Evolutionary conservation across 2,888 invertebrate species (phyloP).

Genomic region (Alentia gelatinosa): DNA sequence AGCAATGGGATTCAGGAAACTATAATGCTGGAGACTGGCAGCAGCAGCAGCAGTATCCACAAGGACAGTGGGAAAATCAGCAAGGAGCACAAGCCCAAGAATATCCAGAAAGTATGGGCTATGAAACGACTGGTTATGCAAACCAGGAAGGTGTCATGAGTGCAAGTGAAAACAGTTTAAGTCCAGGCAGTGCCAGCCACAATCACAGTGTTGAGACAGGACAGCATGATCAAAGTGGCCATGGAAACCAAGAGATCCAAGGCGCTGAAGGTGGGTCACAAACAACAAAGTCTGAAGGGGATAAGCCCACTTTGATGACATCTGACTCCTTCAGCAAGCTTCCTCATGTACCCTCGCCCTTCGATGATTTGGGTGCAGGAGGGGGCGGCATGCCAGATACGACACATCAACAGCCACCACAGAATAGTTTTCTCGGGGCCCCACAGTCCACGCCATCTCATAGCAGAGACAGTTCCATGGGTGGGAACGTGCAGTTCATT

Average conservation of each 20-base stretch:
- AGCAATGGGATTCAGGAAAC: not conserved
- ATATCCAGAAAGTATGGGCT: not conserved
- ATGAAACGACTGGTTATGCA: not conserved
- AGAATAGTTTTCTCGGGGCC: constrained; percentile 14
- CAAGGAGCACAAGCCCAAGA: not conserved
- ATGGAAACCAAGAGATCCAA: not conserved
- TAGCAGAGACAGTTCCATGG: constrained; percentile 60
- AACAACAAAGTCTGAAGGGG: not conserved
- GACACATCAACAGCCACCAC: not conserved
- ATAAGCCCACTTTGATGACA: not conserved
- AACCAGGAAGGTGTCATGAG: not conserved
- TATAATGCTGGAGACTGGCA: not conserved
- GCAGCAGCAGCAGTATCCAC: constrained; percentile 25
- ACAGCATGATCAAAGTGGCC: not conserved
- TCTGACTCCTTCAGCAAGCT: constrained; percentile 59
- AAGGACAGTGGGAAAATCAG: not conserved
- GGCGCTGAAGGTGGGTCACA: not conserved
- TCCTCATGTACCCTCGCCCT: constrained; percentile 58
- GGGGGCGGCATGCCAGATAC: not conserved
- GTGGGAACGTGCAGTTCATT: constrained; percentile 60
- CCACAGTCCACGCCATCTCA: constrained; percentile 50
- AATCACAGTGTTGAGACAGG: not conserved
- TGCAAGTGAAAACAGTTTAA: not conserved
- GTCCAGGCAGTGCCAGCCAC: not conserved
- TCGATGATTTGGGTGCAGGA: constrained; percentile 50